Base-by-base conservation (phyloP, 2,797 vertebrate species). In the Meda fulgida region DNA sequence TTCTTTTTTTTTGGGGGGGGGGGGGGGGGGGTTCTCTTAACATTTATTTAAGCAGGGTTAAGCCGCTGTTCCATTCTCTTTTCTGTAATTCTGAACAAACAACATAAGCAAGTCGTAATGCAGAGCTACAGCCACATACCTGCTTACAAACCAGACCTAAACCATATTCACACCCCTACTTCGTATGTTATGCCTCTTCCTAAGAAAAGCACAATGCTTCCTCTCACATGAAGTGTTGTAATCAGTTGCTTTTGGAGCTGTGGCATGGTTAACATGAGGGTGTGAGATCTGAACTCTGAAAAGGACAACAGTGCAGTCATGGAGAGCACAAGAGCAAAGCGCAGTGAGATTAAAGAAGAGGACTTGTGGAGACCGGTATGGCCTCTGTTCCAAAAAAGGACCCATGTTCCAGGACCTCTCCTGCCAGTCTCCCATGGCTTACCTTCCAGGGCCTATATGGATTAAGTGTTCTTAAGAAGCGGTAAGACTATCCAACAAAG, bases 401-500 rank as follows among this genome's bases (percentile, higher is more conserved):
- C 75, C 69, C 46, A 63, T 60, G 73, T 86, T 89, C 77, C 70
- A 79, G 77, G 34, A 85, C 21, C 87, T 70, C 78, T 72, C 78
- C 86, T 65, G 67, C 85, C 78, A 88, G 83, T 88, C 89, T 90
- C 87, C 88, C 58, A 69, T 84, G 91, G 90, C 90, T 92, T 91
- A 90, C 40, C 82, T 81, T 70, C 16, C 51, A 40, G 40, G 67
- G 89, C 78, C 87, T 53, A 29, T 48, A 69, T 78, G 78, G 90
- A 91, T 84, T 90, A 89, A 87, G 63, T 73, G 72, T 87, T 85
- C 85, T 88, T 89, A 85, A 84, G 80, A 84, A 86, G 48, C 38
- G 63, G 88, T 89, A 90, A 92, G 78, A 75, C 75, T 90, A 90
- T 86, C 90, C 66, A 82, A 83, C 86, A 89, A 88, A 84, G 63